Evolutionary conservation across 2,888 invertebrate species (phyloP), one percentile per base, ranked within the genome.

Genomic region (Eilema sororculum): DNA sequence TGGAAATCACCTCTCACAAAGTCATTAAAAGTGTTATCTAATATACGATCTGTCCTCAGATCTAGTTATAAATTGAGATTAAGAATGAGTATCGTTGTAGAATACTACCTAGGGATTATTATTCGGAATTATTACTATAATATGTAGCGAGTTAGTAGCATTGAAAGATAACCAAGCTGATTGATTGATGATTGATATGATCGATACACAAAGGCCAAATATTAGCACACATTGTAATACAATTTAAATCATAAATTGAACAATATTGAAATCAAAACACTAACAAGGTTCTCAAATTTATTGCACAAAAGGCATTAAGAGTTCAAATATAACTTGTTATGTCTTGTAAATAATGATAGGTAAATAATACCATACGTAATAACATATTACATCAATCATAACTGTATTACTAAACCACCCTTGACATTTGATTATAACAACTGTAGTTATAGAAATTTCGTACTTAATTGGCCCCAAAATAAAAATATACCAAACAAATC

Each of bases 401-500:
- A 58, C 33, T 28, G 16, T 63, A 71, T 67, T 71, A 60, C 67
- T 63, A 41, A 33, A 67, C 61, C 59, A 61, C 56, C 71, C 72
- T 69, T 71, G 77, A 72, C 67, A 70, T 71, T 57, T 75, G 63
- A 59, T 61, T 62, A 62, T 67, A 67, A 22, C 60, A 60, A 68
- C 52, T 30, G 56, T 13, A 70, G 64, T 67, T 63, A 71, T 24
- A 63, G 30, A 71, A 71, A 67, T 41, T n/a, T 13, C 52, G 78
- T 30, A 65, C 33, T 65, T 72, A 80, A 76, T 76, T 74, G 72
- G 69, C 33, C 22, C 60, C 52, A 68, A 52, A 58, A 60, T 24
- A 65, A 71, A 69, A 66, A 37, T 0, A 3, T 67, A 37, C 66
- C 67, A 75, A 85, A 78, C 73, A n/a, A 68, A 75, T 74, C 67